Percentiles rank a stretch among this genome's conserved stretches.
Conservation (phyloP, 2,797 vertebrate genomes). For the Cyprinodon diabolis region DNA sequence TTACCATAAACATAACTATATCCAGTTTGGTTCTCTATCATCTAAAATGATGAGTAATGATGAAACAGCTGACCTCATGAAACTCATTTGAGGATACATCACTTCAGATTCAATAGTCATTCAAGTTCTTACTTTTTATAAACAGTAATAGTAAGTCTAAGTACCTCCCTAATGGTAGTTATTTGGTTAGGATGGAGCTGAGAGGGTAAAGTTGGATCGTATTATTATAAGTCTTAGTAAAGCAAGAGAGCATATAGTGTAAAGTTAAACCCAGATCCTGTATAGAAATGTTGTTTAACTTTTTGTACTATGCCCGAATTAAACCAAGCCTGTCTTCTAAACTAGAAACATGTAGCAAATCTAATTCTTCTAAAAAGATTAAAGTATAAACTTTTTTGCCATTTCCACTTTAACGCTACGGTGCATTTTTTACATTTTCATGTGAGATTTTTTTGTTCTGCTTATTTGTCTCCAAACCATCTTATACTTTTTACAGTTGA, state of each 20-base stretch:
- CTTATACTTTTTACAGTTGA: too few relatives aligned
- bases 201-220: conserved; percentile 74
- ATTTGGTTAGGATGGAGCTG: conserved; percentile 64
- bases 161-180: conserved; percentile 84
- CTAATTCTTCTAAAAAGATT: neutral
- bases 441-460: too few relatives aligned
- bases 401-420: too few relatives aligned
- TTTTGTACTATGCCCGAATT: neutral
- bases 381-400: neutral
- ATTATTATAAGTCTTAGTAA: conserved; percentile 64
- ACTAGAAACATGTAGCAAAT: neutral
- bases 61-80: conserved; percentile 30
- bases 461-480: too few relatives aligned
- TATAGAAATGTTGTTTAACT: neutral
- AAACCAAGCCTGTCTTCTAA: neutral
- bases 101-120: conserved; percentile 81
- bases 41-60: conserved; percentile 27
- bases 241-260: conserved; percentile 44
- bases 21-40: conserved; percentile 30
- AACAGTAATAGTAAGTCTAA: conserved; percentile 80
- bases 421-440: too few relatives aligned
- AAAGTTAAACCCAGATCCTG: conserved; percentile 4
- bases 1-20: conserved; percentile 61
- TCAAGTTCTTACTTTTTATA: conserved; percentile 83
- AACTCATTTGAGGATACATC: conserved; percentile 27